These are phyloP conservation scores for Phoronis australis DNA, from an alignment of 2,888 invertebrate species.

Conservation along the genomic window DNA sequence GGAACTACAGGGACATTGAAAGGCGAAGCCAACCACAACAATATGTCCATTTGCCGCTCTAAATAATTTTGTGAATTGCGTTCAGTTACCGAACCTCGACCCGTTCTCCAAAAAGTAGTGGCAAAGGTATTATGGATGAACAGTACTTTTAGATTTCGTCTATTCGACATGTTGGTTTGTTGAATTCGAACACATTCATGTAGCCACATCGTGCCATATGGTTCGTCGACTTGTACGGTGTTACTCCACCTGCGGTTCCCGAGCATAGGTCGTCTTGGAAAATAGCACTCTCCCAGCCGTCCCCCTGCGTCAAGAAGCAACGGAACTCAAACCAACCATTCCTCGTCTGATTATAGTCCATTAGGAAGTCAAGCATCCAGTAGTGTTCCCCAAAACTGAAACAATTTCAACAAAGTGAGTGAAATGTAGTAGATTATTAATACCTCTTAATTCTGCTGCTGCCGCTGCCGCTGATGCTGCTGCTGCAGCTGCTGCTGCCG, in stretches of 20 bases:
- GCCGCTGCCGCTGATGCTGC: no score
- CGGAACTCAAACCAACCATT: constrained; percentile 55
- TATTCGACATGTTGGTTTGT: constrained; percentile 18
- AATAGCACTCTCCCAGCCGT: constrained; percentile 48
- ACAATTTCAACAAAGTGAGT: constrained; percentile 1
- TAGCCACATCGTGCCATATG: constrained; percentile 53
- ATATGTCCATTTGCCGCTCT: no score
- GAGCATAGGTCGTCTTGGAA: constrained; percentile 26
- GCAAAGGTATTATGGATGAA: no score
- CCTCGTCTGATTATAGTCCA: constrained; percentile 51
- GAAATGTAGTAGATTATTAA: no score
- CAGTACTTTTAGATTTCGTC: constrained; percentile 3
- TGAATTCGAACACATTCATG: constrained; percentile 50
- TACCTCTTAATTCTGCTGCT: no score
- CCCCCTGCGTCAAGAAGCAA: constrained; percentile 30
- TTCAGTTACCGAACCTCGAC: no score
- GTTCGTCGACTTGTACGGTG: constrained; percentile 33
- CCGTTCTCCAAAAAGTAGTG: no score
- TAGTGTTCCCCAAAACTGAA: constrained; percentile 50
- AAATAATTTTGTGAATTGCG: no score
- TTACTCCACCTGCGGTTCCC: constrained; percentile 26
- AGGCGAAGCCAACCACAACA: no score
- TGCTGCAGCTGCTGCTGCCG: no score
- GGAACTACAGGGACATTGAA: no score
- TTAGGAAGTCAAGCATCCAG: constrained; percentile 52